Evolutionary conservation across 2,113 vertebrate genomes (phyloP).

Genomic region (Harpagus bidentatus): DNA sequence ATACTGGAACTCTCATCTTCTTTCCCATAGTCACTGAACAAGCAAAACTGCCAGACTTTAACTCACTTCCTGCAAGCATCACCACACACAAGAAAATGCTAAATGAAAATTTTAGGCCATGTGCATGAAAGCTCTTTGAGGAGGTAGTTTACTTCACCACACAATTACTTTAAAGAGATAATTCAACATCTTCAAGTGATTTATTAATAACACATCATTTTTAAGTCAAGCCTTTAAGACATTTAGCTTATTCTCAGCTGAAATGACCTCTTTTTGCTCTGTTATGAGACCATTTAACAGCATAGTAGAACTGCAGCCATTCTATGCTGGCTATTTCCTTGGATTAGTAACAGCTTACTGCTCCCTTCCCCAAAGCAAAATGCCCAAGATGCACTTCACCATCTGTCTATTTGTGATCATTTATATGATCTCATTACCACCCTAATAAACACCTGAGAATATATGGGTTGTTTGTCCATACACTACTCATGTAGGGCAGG

Average conservation of each 20-base stretch:
- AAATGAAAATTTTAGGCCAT: background rate
- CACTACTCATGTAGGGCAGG: accelerated
- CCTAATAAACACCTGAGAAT: background rate
- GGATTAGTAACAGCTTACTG: background rate
- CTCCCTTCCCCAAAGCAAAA: background rate
- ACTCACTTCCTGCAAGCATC: background rate
- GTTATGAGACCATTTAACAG: background rate
- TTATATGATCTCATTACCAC: background rate
- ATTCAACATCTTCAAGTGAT: background rate
- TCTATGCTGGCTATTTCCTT: background rate
- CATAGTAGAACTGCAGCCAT: background rate
- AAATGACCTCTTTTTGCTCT: background rate
- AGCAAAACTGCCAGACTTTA: background rate
- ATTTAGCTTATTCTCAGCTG: background rate
- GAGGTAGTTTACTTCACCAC: background rate
- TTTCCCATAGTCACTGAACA: background rate
- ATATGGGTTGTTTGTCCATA: background rate
- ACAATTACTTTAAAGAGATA: background rate
- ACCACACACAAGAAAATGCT: background rate
- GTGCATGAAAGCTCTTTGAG: background rate
- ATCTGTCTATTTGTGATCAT: background rate
- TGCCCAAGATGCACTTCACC: background rate
- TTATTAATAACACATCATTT: background rate
- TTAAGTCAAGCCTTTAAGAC: background rate
- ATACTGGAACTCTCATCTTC: background rate